A percentile compares a stretch with the other conserved stretches of the same genome.
phyloP scores from a whole-genome alignment of 2,113 vertebrate species.

The Herpailurus yagouaroundi region DNA sequence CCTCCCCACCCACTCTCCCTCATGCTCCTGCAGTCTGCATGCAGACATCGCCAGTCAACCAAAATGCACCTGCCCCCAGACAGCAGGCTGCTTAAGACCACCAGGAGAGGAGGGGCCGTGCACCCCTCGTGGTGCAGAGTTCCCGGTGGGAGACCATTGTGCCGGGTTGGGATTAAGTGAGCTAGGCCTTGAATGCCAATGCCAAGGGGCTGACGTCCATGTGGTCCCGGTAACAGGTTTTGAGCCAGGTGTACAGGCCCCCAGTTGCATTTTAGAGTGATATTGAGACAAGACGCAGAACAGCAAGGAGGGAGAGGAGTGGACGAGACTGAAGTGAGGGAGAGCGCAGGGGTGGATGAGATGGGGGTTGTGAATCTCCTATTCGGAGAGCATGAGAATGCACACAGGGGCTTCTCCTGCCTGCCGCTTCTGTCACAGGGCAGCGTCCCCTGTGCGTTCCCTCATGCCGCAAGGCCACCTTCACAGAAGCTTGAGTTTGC shows the following conservation, averaged over 20 bases:
- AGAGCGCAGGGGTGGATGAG: neutral
- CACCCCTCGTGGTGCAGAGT: fast-evolving
- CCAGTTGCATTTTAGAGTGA: too few species aligned
- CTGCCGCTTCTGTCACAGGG: fast-evolving
- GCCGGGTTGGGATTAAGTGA: neutral
- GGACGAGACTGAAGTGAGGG: neutral
- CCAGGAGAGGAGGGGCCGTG: fast-evolving
- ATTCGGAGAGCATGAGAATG: fast-evolving
- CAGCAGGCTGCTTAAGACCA: fast-evolving
- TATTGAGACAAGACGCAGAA: neutral
- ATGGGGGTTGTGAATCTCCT: fast-evolving
- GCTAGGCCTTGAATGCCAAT: neutral
- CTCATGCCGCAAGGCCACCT: too few species aligned
- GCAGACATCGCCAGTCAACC: too few species aligned
- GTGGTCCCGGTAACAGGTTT: neutral
- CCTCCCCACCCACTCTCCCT: neutral
- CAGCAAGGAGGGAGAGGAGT: neutral
- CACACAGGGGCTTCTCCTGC: fast-evolving
- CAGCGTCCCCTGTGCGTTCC: neutral
- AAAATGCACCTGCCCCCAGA: neutral
- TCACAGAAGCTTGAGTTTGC: neutral
- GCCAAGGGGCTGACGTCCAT: neutral
- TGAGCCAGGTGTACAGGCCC: fast-evolving
- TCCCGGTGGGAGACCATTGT: fast-evolving
- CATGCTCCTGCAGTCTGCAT: neutral